Percentiles rank a stretch among this genome's conserved stretches.
These are phyloP conservation scores for Agapornis roseicollis DNA, from an alignment of 2,113 vertebrate species.

Conservation along the genomic window DNA sequence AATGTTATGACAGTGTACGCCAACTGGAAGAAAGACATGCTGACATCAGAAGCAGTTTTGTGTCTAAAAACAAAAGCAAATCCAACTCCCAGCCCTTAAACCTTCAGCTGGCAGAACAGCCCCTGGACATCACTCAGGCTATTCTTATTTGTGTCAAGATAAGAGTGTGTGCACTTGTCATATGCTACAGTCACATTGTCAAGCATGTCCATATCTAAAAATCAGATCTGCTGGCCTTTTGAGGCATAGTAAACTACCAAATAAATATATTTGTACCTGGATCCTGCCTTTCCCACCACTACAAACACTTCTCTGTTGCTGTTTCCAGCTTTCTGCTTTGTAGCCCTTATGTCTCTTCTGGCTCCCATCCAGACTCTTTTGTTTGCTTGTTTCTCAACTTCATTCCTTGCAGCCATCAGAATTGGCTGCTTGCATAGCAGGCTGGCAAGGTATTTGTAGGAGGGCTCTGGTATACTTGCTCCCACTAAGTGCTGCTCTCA, in stretches of 20 bases:
- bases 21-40: background rate
- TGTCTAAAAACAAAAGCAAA: background rate
- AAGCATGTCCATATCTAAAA: background rate
- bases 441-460: conserved; percentile 1
- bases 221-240: background rate
- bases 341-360: background rate
- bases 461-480: background rate
- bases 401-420: conserved; percentile 10
- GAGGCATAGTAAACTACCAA: background rate
- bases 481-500: background rate
- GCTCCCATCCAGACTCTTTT: background rate
- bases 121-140: background rate
- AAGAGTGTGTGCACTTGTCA: accelerated
- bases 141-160: background rate
- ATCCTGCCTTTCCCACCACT: background rate
- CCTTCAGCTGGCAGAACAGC: background rate
- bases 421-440: background rate
- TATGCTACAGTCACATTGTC: background rate
- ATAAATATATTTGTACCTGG: background rate
- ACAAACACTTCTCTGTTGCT: background rate
- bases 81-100: accelerated
- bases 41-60: background rate
- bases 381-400: conserved; percentile 1
- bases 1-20: accelerated
- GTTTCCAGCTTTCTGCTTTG: background rate